A percentile compares a stretch with the other conserved stretches of the same genome.
Conservation (phyloP, 2,888 invertebrate genomes). For the Heliothis peltigera region DNA sequence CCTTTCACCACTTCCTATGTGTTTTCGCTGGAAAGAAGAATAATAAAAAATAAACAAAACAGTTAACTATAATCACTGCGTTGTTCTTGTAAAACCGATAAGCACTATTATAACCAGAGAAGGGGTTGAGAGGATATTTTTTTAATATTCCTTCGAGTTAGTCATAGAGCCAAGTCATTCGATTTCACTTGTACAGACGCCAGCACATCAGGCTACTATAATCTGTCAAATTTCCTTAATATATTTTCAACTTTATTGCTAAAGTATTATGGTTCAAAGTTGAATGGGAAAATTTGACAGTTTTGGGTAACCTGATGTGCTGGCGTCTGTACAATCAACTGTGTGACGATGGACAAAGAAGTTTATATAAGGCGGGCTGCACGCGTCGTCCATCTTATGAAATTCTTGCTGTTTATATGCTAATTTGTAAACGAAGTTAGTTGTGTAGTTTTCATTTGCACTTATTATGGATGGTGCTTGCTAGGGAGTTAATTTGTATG, state of each 20-base stretch:
- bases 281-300: too few relatives aligned
- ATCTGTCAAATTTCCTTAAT: too few relatives aligned
- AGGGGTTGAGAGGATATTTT: slow-evolving; percentile 20
- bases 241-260: too few relatives aligned
- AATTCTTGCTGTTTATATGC: slow-evolving; percentile 7
- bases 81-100: too few relatives aligned
- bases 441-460: background rate
- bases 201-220: too few relatives aligned
- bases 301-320: too few relatives aligned
- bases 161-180: slow-evolving; percentile 54
- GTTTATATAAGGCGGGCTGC: slow-evolving; percentile 3
- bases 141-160: slow-evolving; percentile 27
- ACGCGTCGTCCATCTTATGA: slow-evolving; percentile 14
- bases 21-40: too few relatives aligned
- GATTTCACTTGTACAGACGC: slow-evolving; percentile 67
- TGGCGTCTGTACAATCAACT: slow-evolving; percentile 65
- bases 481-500: background rate
- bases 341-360: slow-evolving; percentile 45
- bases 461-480: background rate
- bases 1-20: too few relatives aligned
- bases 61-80: too few relatives aligned
- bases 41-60: background rate
- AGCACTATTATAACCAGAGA: too few relatives aligned
- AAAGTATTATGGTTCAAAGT: too few relatives aligned
- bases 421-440: slow-evolving; percentile 2